Base-by-base conservation (phyloP, 2,888 invertebrate genomes). In the Bombyx huttoni region DNA sequence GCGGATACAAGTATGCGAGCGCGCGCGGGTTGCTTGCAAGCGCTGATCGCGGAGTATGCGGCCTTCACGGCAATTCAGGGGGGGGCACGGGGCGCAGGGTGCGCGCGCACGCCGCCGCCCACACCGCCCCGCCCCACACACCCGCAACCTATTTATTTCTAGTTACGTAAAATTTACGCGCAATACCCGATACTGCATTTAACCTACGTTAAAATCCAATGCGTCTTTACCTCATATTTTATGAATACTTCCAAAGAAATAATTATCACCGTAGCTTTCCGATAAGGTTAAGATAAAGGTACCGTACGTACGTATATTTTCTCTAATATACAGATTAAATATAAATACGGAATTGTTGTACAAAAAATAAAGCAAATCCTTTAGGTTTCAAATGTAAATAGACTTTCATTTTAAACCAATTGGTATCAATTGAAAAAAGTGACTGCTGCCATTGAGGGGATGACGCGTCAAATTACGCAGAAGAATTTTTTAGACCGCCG, bases 161-260 rank as follows among this genome's bases (percentile, higher is more conserved):
- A 86, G 88, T 88, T 88, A 88, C 88, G 88, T 87, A 87, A 87
- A 87, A 87, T 87, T 87, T 87, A 87, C 88, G 86, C 86, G 85
- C 82, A 85, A 85, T 81, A 84, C 79, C 80, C 81, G 72, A 84
- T 87, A 85, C 85, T 85, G 87, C 87, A 83, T 83, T 83, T 74
- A 78, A 77, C 81, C 79, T 80, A 79, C 74, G 75, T 76, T 80
- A 72, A 74, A 57, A 69, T 67, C 67, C 63, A 64, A 60, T 62
- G 58, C 58, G 56, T 51, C 60, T 60, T 40, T 10, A 40, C 3
- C 12, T 40, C 7, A 40, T 40, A 40, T 10, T 10, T 40, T 40
- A 40, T 24, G 24, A 24, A n/a, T n/a, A n/a, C n/a, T n/a, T n/a
- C n/a, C n/a, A n/a, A 5, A 24, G 24, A 24, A 24, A 24, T 24